Evolutionary conservation across 2,797 vertebrate species (phyloP), one percentile per base, ranked within the genome.

Genomic region (Melanotaenia pygmaea): DNA sequence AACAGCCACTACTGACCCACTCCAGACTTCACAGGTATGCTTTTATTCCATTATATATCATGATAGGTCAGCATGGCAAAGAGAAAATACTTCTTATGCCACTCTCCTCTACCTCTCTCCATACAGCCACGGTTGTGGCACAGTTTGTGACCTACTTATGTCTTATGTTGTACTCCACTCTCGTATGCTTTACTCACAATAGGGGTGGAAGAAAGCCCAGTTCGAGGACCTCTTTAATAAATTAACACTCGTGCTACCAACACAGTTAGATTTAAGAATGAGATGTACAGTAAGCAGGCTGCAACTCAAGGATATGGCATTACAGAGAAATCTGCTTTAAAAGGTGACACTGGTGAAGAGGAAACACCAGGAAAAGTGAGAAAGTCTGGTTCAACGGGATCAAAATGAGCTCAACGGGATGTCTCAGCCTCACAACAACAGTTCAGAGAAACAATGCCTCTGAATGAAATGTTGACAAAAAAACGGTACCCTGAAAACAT

Each of bases 81-180:
- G 38, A 43, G 40, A 51, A n/a, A 38, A 13, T 3, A 28, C 53
- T 56, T 30, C 26, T 18, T 30, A 57, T 7, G 22, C 50, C 11
- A 12, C 24, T 57, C 32, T 34, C 51, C 68, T 68, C 50, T 62
- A 64, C 6, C 26, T 45, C 54, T 53, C 61, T 34, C 28, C 59
- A 38, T 65, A 14, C 38, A n/a, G 35, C 16, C 34, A 56, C 58
- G 4, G 56, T 79, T 34, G 35, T 64, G 64, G 79, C 71, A 64
- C 76, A 62, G 72, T 79, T 82, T 77, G 75, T 91, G 90, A 89
- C 90, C 88, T 92, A 89, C 83, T 91, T 90, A 60, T 79, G 69
- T 79, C 45, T 67, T 45, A 37, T 28, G 26, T 61, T 77, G 65
- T 51, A 38, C 63, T 77, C 70, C 37, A 35, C 38, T 72, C 38